phyloP scores from a whole-genome alignment of 2,797 vertebrate genomes.

The Myotis myotis region DNA sequence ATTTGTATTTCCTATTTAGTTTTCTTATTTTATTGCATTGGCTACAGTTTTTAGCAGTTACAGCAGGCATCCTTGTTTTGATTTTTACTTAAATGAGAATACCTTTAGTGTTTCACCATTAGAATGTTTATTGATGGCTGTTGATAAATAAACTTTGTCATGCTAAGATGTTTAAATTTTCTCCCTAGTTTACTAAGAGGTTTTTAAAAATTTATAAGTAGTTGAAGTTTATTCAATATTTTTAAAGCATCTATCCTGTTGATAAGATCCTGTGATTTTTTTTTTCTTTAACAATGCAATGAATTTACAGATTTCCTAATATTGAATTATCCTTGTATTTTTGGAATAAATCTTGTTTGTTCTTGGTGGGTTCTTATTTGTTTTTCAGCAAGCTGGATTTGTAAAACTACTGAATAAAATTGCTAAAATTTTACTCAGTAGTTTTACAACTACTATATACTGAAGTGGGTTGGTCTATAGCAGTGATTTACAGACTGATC shows the following conservation, averaged over 20 bases:
- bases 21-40: slow-evolving; percentile 59
- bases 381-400: slow-evolving; percentile 10
- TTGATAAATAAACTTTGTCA: slow-evolving; percentile 2
- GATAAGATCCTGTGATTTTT: not conserved
- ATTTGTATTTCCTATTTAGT: slow-evolving; percentile 33
- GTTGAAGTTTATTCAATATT: slow-evolving; percentile 27
- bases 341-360: not conserved
- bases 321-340: not conserved
- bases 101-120: not conserved
- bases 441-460: not conserved
- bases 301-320: not conserved
- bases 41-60: not conserved
- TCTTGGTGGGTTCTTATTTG: not conserved
- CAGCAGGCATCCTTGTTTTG: not conserved
- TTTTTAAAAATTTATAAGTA: not conserved
- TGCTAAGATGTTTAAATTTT: slow-evolving; percentile 31
- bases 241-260: slow-evolving; percentile 7
- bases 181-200: not conserved
- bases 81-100: slow-evolving; percentile 20
- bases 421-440: not conserved
- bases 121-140: not conserved
- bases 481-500: not conserved
- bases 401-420: not conserved
- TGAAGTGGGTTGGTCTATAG: not conserved
- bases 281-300: slow-evolving; percentile 32